A percentile compares a stretch with the other conserved stretches of the same genome.
Evolutionary conservation across 2,113 vertebrate genomes (phyloP).

Genomic region (Porphyrio hochstetteri): DNA sequence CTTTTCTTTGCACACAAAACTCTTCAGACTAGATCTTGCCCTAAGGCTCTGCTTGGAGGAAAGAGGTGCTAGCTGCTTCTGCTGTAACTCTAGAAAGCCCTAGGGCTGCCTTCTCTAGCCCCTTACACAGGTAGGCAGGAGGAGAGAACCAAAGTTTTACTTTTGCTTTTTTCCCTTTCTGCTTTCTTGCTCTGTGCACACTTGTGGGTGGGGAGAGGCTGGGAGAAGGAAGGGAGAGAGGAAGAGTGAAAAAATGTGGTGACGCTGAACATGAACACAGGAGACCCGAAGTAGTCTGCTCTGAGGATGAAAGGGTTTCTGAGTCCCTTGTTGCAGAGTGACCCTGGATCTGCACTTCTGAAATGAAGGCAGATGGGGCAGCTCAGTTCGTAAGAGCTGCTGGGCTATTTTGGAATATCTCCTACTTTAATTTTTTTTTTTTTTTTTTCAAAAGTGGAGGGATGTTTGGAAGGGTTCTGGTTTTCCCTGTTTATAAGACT

Average conservation of each 20-base stretch:
- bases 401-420: background rate
- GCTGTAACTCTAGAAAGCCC: background rate
- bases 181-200: background rate
- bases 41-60: background rate
- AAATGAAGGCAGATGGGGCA: slow-evolving; percentile 12
- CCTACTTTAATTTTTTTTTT: background rate
- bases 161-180: background rate
- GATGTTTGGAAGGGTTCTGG: background rate
- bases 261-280: background rate
- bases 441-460: background rate
- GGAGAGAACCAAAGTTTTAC: background rate
- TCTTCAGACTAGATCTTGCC: background rate
- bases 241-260: background rate
- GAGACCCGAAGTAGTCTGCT: background rate
- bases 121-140: background rate
- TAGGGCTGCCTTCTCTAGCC: background rate
- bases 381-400: background rate
- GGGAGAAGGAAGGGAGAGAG: background rate
- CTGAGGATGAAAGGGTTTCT: background rate
- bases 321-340: background rate
- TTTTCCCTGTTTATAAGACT: slow-evolving; percentile 17
- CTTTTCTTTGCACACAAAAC: background rate
- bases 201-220: background rate
- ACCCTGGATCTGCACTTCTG: background rate
- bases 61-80: background rate